phyloP scores from a whole-genome alignment of 2,113 vertebrate genomes.

The Pristiophorus japonicus region DNA sequence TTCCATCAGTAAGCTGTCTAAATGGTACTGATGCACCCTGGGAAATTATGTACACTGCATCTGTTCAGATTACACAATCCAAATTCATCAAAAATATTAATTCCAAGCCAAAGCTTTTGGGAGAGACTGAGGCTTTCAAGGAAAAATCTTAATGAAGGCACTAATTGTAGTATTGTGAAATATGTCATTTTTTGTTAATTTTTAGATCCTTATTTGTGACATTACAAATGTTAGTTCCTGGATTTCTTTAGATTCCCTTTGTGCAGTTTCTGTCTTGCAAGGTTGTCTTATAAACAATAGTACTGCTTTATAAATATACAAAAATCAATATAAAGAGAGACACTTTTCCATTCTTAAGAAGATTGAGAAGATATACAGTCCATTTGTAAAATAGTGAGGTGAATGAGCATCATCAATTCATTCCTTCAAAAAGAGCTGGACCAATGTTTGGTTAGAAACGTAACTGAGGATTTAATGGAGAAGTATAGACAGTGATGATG shows the following conservation, averaged over 20 bases:
- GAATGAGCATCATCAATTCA: neutral
- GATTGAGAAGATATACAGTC: neutral
- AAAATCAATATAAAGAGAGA: neutral
- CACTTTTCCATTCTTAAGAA: neutral
- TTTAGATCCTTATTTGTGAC: neutral
- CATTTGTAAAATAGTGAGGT: neutral
- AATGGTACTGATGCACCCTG: neutral
- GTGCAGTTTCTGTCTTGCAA: neutral
- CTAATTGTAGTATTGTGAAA: neutral
- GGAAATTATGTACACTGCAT: neutral
- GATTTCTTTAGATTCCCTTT: neutral
- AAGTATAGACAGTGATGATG: neutral
- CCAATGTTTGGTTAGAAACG: neutral
- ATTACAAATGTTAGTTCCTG: neutral
- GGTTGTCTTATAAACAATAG: neutral
- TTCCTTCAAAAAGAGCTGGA: neutral
- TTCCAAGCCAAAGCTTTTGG: neutral
- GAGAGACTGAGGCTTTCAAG: neutral
- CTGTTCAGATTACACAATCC: neutral
- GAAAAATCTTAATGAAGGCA: neutral
- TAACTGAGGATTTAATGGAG: neutral
- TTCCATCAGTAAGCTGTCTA: neutral
- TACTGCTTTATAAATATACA: neutral
- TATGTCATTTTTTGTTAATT: neutral
- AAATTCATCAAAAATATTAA: neutral